Evolutionary conservation across 1,140 invertebrate species (phyloP).

Genomic region (Oncopodura yosiiana): DNA sequence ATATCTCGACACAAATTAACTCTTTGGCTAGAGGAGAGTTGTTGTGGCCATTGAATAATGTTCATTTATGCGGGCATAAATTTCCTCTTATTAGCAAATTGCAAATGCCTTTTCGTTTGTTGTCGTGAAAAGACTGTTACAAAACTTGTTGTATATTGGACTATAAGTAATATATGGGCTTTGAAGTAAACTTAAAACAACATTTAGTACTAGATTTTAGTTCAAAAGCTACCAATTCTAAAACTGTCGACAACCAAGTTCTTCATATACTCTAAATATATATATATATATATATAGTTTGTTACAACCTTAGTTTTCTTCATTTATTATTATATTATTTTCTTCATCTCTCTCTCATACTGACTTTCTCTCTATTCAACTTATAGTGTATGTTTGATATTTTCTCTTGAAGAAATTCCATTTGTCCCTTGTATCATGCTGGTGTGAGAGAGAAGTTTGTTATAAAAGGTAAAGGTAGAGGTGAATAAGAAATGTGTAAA

Average conservation of each 20-base stretch:
- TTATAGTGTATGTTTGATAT: background rate
- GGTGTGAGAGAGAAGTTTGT: no score
- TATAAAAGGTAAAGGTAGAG: no score
- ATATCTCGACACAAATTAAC: constrained; percentile 34
- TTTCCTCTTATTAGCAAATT: constrained; percentile 34
- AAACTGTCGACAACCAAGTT: no score
- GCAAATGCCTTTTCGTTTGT: constrained; percentile 28
- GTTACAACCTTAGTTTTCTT: background rate
- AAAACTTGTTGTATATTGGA: background rate
- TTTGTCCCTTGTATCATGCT: no score
- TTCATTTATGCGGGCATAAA: constrained; percentile 34
- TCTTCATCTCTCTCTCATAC: background rate
- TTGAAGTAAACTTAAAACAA: no score
- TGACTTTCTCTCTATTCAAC: background rate
- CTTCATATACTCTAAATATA: background rate
- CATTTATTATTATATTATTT: background rate
- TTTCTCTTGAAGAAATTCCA: background rate
- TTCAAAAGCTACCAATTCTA: background rate
- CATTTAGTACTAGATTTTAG: no score
- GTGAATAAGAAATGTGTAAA: no score
- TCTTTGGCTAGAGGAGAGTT: constrained; percentile 19
- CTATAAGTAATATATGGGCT: no score
- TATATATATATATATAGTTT: background rate
- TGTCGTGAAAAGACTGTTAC: background rate
- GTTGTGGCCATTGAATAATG: constrained; percentile 34